Conservation (phyloP, 1,140 invertebrate genomes). For the Drosophila arawakana region DNA sequence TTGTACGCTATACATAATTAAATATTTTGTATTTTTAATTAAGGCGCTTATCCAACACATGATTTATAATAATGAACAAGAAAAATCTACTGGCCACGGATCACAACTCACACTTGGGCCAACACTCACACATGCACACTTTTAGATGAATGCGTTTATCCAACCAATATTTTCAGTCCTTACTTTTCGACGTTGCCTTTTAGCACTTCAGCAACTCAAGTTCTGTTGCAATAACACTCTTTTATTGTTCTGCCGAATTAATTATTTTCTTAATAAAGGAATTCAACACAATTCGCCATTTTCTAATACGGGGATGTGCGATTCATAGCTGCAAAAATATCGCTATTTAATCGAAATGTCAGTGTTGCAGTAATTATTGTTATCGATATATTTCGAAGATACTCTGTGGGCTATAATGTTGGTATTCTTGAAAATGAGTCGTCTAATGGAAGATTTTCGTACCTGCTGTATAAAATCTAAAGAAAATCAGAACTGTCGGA, state of each 20-base stretch:
- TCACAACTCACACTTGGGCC: conserved; percentile 7
- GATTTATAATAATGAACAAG: not conserved
- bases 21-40: too few relatives aligned
- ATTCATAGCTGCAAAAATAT: conserved; percentile 4
- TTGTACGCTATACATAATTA: too few relatives aligned
- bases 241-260: conserved; percentile 2
- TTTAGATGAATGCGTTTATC: not conserved
- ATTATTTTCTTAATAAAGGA: conserved; percentile 31
- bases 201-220: not conserved
- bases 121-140: conserved; percentile 4
- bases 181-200: conserved; percentile 8
- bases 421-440: too few relatives aligned
- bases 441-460: too few relatives aligned
- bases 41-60: too few relatives aligned
- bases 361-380: not conserved
- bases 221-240: conserved; percentile 9
- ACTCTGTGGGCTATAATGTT: not conserved
- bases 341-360: not conserved
- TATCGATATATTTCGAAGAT: not conserved
- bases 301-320: conserved; percentile 24
- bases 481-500: too few relatives aligned
- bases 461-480: too few relatives aligned
- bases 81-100: conserved; percentile 9
- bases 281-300: conserved; percentile 58
- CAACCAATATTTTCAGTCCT: not conserved